Percentiles rank a stretch among this genome's conserved stretches.
Conservation (phyloP, 2,797 vertebrate genomes). For the Paratrypauchen microcephalus region DNA sequence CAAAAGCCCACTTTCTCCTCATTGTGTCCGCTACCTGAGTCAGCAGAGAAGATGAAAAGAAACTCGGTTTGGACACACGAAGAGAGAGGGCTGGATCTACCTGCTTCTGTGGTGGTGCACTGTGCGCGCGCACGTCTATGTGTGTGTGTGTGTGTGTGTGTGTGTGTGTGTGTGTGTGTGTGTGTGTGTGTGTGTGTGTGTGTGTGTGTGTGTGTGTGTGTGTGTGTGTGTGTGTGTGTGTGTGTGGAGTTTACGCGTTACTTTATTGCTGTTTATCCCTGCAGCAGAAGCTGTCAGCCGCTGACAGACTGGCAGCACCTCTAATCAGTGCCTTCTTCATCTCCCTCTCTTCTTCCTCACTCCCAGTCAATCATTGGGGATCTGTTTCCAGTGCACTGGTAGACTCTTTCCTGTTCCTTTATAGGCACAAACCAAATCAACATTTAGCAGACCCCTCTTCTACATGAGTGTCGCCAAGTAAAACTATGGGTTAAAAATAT, state of each 20-base stretch:
- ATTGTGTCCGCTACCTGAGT: constrained; percentile 76
- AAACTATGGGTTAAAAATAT: not conserved
- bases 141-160: no score
- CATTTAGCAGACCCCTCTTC: not conserved
- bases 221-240: constrained; percentile 19
- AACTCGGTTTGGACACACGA: constrained; percentile 11
- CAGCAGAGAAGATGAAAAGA: constrained; percentile 73
- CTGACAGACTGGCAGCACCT: constrained; percentile 71
- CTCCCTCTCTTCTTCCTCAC: constrained; percentile 46
- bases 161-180: constrained; percentile 20
- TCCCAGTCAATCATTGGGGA: constrained; percentile 46
- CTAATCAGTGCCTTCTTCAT: constrained; percentile 62
- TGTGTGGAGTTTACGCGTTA: constrained; percentile 62
- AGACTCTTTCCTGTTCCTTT: constrained; percentile 11
- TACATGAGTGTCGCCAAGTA: not conserved
- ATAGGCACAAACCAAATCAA: not conserved
- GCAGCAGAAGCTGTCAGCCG: constrained; percentile 70
- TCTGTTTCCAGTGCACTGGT: constrained; percentile 38
- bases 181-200: constrained; percentile 18
- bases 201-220: constrained; percentile 22
- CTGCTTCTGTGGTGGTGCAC: constrained; percentile 62
- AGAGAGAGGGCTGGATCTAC: constrained; percentile 60
- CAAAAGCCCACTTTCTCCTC: constrained; percentile 66
- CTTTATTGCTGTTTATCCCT: constrained; percentile 78
- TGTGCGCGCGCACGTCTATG: not conserved